These are phyloP conservation scores for Amia ocellicauda DNA, from an alignment of 2,113 vertebrate species.

Conservation along the genomic window DNA sequence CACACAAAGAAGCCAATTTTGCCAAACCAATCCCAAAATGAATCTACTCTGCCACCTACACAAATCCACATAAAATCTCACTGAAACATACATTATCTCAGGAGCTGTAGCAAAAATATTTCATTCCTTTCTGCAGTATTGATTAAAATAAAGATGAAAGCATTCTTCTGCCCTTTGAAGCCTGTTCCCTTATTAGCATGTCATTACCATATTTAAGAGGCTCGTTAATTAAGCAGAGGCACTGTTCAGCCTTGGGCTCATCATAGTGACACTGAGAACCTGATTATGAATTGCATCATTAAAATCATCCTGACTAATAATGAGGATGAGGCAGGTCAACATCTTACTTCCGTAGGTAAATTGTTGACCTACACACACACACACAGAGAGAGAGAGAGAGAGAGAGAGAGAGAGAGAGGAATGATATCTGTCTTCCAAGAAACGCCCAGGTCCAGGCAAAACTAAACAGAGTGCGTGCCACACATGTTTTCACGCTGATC, in stretches of 20 bases:
- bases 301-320: neutral
- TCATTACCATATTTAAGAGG: too few species aligned
- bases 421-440: constrained; percentile 53
- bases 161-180: constrained; percentile 11
- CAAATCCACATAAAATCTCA: too few species aligned
- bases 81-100: neutral
- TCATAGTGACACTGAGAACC: constrained; percentile 23
- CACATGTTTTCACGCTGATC: constrained; percentile 64
- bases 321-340: too few species aligned
- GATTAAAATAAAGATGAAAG: constrained; percentile 9
- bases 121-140: neutral
- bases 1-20: too few species aligned
- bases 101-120: neutral
- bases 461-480: constrained; percentile 70
- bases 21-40: too few species aligned
- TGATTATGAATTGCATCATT: constrained; percentile 16
- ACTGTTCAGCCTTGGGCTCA: constrained; percentile 19
- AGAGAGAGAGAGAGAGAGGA: too few species aligned
- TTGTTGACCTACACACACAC: neutral
- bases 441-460: constrained; percentile 70
- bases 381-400: too few species aligned
- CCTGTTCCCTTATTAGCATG: neutral
- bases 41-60: too few species aligned
- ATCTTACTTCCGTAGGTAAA: neutral
- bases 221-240: too few species aligned